Evolutionary conservation across 64 coral and sea anemone species (phyloP).

Genomic region (Montipora foliosa): DNA sequence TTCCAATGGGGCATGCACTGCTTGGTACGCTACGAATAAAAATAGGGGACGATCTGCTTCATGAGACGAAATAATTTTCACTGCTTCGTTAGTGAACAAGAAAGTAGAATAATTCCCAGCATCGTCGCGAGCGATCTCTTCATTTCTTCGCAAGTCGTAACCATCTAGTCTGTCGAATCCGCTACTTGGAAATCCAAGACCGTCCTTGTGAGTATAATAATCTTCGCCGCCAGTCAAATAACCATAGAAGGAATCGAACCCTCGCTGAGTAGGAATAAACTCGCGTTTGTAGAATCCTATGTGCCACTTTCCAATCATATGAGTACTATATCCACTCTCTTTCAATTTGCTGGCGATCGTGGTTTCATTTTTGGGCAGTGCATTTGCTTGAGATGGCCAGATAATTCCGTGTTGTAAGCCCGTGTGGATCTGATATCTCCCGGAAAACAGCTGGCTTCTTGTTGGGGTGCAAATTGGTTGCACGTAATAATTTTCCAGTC

Average conservation of each 20-base stretch:
- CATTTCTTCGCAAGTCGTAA: conserved; percentile 71
- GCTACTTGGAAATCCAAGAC: not conserved
- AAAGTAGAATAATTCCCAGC: conserved; percentile 69
- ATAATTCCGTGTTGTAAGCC: conserved; percentile 70
- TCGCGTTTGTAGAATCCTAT: conserved; percentile 72
- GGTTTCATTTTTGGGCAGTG: conserved; percentile 62
- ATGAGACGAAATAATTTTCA: conserved; percentile 48
- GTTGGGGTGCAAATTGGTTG: conserved; percentile 79
- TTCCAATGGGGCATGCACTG: conserved; percentile 52
- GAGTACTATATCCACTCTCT: conserved; percentile 64
- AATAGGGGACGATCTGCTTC: conserved; percentile 39
- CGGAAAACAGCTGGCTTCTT: conserved; percentile 63
- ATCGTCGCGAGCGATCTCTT: conserved; percentile 11
- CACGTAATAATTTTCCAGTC: conserved; percentile 37
- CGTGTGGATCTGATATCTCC: conserved; percentile 81
- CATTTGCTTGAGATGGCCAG: conserved; percentile 63
- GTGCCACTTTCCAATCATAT: conserved; percentile 79
- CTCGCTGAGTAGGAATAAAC: conserved; percentile 65
- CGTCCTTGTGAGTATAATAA: conserved; percentile 64
- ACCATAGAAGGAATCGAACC: conserved; percentile 72
- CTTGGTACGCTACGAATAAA: conserved; percentile 66
- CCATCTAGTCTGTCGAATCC: not conserved
- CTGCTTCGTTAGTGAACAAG: conserved; percentile 60
- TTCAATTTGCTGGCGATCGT: conserved; percentile 58
- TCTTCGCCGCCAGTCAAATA: conserved; percentile 74